phyloP scores from a whole-genome alignment of 2,797 vertebrate genomes.

The Sparidentex hasta region DNA sequence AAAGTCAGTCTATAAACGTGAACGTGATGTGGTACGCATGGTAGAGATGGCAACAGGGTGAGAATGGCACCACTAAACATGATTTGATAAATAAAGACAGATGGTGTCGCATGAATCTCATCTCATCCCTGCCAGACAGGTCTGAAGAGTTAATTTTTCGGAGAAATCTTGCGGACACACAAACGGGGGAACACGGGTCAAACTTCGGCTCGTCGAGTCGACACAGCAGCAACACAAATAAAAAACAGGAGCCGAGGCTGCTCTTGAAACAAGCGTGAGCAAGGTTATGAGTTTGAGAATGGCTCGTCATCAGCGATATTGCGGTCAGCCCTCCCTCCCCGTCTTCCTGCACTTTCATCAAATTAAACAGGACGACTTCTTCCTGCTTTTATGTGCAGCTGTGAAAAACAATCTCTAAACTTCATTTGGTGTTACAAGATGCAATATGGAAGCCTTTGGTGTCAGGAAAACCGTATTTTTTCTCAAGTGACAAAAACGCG shows the following conservation, averaged over 20 bases:
- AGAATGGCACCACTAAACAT: no score
- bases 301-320: conserved; percentile 17
- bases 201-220: background rate
- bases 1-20: no score
- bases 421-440: background rate
- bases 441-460: background rate
- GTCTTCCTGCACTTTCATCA: conserved; percentile 6
- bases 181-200: background rate
- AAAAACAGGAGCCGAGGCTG: conserved; percentile 2
- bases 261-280: conserved; percentile 8
- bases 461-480: background rate
- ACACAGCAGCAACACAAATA: background rate
- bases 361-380: conserved; percentile 12
- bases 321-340: background rate
- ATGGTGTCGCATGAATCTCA: conserved; percentile 1
- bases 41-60: no score
- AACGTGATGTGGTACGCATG: no score
- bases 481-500: conserved; percentile 2
- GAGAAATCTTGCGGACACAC: conserved; percentile 16
- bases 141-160: conserved; percentile 40
- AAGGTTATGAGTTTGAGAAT: conserved; percentile 19
- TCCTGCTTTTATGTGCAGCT: conserved; percentile 28
- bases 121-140: conserved; percentile 25
- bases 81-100: background rate
- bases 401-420: background rate